Evolutionary conservation across 2,797 vertebrate species (phyloP).

Genomic region (Darevskia mixta): DNA sequence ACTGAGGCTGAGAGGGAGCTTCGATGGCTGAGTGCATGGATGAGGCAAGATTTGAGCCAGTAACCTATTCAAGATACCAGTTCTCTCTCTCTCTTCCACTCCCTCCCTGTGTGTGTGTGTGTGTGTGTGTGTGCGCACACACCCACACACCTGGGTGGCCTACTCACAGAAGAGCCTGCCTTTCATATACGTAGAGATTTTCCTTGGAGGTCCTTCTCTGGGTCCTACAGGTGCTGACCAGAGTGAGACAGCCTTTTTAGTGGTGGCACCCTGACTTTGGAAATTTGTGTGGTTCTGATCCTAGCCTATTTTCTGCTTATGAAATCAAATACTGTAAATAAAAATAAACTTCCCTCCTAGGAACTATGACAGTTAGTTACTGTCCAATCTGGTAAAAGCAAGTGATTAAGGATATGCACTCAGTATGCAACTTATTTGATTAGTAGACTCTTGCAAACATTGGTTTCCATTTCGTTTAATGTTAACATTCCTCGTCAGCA

Average conservation of each 20-base stretch:
- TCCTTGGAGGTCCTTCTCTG: not conserved
- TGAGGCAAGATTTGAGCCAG: not conserved
- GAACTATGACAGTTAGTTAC: not conserved
- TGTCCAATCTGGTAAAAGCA: not conserved
- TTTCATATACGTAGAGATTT: not conserved
- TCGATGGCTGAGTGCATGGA: not conserved
- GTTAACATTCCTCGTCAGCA: not conserved
- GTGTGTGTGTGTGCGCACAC: not conserved
- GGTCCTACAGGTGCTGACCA: not conserved
- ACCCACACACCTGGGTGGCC: not conserved
- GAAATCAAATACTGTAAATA: too few relatives aligned
- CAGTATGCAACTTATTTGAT: not conserved
- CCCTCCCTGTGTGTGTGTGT: too few relatives aligned
- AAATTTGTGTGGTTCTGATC: too few relatives aligned
- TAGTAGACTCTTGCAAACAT: not conserved
- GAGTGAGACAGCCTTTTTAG: not conserved
- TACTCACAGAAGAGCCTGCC: not conserved
- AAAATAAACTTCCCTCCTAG: not conserved
- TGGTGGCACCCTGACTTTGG: not conserved
- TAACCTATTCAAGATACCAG: not conserved
- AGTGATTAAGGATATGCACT: not conserved
- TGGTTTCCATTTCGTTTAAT: not conserved
- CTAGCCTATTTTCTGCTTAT: not conserved
- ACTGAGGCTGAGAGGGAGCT: not conserved
- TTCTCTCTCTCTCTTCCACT: not conserved